Conservation (phyloP, 1,140 invertebrate genomes). For the Patella vulgata region DNA sequence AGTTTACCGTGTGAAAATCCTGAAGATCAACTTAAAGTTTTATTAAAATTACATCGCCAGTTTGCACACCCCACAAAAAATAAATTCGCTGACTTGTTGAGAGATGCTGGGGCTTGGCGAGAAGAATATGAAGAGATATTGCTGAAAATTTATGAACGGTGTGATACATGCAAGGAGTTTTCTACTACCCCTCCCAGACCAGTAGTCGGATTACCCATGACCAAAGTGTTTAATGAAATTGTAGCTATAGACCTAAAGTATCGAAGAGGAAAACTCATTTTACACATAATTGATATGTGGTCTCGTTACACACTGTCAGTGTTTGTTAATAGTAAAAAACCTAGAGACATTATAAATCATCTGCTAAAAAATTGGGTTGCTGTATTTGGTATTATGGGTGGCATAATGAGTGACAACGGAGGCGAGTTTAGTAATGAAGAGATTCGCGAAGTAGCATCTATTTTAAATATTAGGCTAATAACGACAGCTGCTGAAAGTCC, state of each 20-base stretch:
- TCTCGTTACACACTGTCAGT: constrained; percentile 14
- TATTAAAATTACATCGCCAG: constrained; percentile 28
- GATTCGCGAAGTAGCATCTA: constrained; percentile 4
- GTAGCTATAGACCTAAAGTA: constrained; percentile 27
- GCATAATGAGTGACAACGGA: constrained; percentile 22
- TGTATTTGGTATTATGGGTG: constrained; percentile 25
- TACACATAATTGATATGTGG: constrained; percentile 26
- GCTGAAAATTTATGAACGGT: background rate
- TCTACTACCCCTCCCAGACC: constrained; percentile 20
- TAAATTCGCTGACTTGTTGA: constrained; percentile 22
- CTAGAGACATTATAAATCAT: constrained; percentile 18
- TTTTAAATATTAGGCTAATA: constrained; percentile 7
- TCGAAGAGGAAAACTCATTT: constrained; percentile 11
- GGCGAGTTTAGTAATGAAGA: constrained; percentile 12
- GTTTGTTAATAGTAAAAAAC: constrained; percentile 20
- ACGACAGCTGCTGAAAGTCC: constrained; percentile 12
- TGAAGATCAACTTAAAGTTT: constrained; percentile 16
- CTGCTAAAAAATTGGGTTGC: constrained; percentile 19
- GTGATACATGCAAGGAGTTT: background rate
- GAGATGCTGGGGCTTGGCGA: constrained; percentile 27
- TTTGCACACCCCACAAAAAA: constrained; percentile 38
- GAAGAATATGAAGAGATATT: constrained; percentile 25
- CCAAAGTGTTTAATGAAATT: constrained; percentile 24
- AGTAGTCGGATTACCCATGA: constrained; percentile 18
- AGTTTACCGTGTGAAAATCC: constrained; percentile 10